Conservation (phyloP, 2,113 vertebrate species). For the Chionis minor region DNA sequence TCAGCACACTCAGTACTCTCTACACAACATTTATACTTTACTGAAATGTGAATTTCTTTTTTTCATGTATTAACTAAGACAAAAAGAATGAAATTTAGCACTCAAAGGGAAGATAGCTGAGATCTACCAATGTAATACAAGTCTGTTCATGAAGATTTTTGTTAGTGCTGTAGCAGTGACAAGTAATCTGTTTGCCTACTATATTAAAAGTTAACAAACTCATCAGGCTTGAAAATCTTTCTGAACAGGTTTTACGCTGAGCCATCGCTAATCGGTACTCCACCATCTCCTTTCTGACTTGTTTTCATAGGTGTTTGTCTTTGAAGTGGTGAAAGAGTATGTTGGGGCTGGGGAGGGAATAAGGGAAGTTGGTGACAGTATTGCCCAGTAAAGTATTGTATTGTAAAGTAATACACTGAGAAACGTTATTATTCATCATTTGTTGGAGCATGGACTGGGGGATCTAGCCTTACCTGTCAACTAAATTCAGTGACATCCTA, state of each 20-base stretch:
- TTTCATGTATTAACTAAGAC: background rate
- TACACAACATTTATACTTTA: background rate
- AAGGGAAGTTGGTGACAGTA: no score
- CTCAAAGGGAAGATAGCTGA: background rate
- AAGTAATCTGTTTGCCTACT: background rate
- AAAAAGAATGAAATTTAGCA: background rate
- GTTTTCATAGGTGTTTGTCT: background rate
- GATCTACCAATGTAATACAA: background rate
- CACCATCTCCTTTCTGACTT: background rate
- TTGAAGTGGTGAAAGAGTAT: no score
- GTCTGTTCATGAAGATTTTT: background rate
- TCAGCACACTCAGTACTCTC: background rate
- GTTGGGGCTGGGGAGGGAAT: no score
- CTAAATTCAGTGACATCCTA: no score
- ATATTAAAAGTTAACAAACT: background rate
- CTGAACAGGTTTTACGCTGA: background rate
- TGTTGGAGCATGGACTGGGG: no score
- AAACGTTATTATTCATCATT: no score
- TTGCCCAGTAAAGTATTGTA: no score
- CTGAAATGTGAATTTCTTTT: background rate
- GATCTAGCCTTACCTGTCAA: no score
- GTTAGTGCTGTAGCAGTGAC: background rate
- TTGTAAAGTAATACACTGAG: no score
- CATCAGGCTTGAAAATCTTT: background rate
- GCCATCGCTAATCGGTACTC: background rate